Evolutionary conservation across 1,140 invertebrate species (phyloP).

Genomic region (Frieseomelitta varia): DNA sequence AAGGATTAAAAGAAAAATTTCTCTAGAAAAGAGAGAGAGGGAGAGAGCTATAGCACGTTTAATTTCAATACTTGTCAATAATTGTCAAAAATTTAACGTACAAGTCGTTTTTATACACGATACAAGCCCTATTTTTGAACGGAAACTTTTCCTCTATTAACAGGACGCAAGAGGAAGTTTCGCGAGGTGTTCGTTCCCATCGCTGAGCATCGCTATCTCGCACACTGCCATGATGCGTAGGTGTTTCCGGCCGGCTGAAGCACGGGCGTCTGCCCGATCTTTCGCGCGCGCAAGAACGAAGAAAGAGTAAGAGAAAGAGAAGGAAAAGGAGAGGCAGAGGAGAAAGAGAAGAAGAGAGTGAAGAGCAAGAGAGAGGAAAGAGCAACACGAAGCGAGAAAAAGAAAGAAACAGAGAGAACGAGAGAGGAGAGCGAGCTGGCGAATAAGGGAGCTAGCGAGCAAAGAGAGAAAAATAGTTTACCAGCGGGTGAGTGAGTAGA

Average conservation of each 20-base stretch:
- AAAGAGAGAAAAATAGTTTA: constrained; percentile 48
- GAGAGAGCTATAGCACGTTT: no score
- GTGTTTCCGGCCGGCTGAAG: constrained; percentile 69
- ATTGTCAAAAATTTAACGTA: background rate
- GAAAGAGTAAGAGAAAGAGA: constrained; percentile 2
- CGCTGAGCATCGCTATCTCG: constrained; percentile 60
- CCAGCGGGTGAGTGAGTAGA: constrained; percentile 45
- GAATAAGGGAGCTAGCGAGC: constrained; percentile 31
- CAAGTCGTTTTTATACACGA: background rate
- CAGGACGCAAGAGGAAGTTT: background rate
- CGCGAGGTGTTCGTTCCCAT: constrained; percentile 55
- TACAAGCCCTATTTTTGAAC: background rate
- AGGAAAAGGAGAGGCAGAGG: background rate
- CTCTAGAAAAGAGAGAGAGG: no score
- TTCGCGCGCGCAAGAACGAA: constrained; percentile 44
- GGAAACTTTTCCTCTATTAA: background rate
- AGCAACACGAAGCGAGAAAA: background rate
- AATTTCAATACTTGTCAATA: no score
- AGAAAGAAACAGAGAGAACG: background rate
- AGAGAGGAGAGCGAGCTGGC: constrained; percentile 36
- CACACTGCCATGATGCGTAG: constrained; percentile 67
- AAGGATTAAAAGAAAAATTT: no score
- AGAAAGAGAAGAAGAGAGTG: constrained; percentile 15
- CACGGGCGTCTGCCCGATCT: constrained; percentile 59
- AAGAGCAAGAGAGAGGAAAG: background rate